These are phyloP conservation scores for Neoniphon sammara DNA, from an alignment of 2,797 vertebrate genomes.

Conservation along the genomic window DNA sequence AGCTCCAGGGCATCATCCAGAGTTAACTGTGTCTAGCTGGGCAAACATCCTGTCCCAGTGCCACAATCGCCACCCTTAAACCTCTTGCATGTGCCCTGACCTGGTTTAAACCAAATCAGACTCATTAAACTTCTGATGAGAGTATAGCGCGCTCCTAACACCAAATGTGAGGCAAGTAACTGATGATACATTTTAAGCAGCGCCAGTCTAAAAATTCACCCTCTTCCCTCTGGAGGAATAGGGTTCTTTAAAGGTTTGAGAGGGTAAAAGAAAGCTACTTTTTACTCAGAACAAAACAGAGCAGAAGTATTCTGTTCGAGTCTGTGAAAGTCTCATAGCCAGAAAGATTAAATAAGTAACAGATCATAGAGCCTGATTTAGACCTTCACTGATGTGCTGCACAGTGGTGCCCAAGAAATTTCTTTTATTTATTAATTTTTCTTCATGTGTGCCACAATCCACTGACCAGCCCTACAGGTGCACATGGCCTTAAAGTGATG, in stretches of 20 bases:
- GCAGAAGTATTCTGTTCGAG: conserved; percentile 14
- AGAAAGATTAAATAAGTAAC: no score
- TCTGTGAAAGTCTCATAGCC: no score
- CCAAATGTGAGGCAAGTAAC: conserved; percentile 30
- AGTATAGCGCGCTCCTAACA: conserved; percentile 22
- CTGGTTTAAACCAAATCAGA: conserved; percentile 59
- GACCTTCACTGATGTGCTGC: no score
- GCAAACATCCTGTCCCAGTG: conserved; percentile 58
- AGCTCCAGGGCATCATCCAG: conserved; percentile 64
- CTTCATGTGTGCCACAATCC: no score
- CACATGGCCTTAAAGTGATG: no score
- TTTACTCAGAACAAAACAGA: conserved; percentile 14
- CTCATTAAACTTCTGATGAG: conserved; percentile 40
- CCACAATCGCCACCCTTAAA: conserved; percentile 38
- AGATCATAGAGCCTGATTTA: no score
- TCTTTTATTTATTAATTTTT: no score
- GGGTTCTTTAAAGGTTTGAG: background rate
- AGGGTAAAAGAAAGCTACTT: background rate
- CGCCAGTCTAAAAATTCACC: conserved; percentile 44
- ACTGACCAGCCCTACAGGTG: no score
- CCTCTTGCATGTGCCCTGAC: conserved; percentile 42
- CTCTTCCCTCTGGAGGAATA: conserved; percentile 22
- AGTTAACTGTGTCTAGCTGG: background rate
- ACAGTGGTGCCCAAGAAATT: no score
- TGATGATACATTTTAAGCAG: conserved; percentile 21